Conservation (phyloP, 2,113 vertebrate genomes). For the Microcebus ravelobensis region DNA sequence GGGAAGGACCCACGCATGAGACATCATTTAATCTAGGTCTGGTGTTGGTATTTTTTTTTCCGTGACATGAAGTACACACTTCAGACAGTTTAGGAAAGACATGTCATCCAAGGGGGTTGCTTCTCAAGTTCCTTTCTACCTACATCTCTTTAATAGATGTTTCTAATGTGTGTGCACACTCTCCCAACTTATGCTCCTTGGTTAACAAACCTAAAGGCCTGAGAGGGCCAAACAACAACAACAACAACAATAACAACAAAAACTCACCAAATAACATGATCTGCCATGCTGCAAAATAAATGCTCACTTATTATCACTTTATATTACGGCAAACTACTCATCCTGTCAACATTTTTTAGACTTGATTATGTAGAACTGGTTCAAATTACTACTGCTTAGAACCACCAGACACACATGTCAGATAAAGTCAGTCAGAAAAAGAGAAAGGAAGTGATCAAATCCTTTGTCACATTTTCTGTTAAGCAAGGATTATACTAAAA, state of each 20-base stretch:
- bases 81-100: not conserved
- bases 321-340: not conserved
- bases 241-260: not conserved
- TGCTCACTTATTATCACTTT: not conserved
- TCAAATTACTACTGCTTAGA: not conserved
- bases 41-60: not conserved
- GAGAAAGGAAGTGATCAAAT: not conserved
- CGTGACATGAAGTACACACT: not conserved
- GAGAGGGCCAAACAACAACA: not conserved
- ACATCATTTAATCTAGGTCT: not conserved
- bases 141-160: not conserved
- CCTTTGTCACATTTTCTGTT: not conserved
- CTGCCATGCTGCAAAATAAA: not conserved
- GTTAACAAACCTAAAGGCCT: not conserved
- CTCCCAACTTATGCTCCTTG: not conserved
- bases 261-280: not conserved
- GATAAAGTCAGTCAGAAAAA: not conserved
- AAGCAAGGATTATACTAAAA: slow-evolving; percentile 13
- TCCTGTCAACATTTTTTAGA: not conserved
- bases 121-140: not conserved
- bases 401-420: not conserved
- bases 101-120: not conserved
- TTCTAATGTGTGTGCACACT: not conserved
- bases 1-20: not conserved
- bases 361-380: not conserved